Evolutionary conservation across 1,140 invertebrate species (phyloP).

Genomic region (Asobara japonica): DNA sequence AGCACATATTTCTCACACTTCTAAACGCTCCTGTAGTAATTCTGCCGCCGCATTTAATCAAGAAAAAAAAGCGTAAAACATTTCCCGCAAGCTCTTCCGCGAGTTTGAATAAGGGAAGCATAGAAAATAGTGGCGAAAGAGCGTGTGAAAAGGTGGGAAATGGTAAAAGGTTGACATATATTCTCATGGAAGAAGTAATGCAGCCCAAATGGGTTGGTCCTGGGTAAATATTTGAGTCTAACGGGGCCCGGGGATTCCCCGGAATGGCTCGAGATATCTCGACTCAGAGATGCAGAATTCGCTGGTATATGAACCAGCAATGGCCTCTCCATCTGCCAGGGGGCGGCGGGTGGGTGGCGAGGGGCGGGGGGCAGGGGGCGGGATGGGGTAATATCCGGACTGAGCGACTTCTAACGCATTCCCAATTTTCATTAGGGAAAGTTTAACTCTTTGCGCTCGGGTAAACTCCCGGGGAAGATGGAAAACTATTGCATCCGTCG

Average conservation of each 20-base stretch:
- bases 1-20: background rate
- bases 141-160: background rate
- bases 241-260: background rate
- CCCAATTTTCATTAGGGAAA: constrained; percentile 4
- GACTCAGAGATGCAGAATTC: background rate
- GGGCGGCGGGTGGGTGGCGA: too few species aligned
- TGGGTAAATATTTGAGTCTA: constrained; percentile 35
- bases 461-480: background rate
- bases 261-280: background rate
- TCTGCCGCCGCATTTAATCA: background rate
- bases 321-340: background rate
- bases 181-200: constrained; percentile 27
- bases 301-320: too few species aligned
- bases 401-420: background rate
- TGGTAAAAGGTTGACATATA: constrained; percentile 12
- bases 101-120: background rate
- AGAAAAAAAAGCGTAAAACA: background rate
- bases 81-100: background rate
- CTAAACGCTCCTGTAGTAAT: background rate
- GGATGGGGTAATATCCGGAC: background rate
- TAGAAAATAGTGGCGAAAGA: background rate
- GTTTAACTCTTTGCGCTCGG: background rate
- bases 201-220: constrained; percentile 29
- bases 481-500: background rate
- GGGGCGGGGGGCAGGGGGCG: too few species aligned